Conservation (phyloP, 2,113 vertebrate species). For the Deroptyus accipitrinus region DNA sequence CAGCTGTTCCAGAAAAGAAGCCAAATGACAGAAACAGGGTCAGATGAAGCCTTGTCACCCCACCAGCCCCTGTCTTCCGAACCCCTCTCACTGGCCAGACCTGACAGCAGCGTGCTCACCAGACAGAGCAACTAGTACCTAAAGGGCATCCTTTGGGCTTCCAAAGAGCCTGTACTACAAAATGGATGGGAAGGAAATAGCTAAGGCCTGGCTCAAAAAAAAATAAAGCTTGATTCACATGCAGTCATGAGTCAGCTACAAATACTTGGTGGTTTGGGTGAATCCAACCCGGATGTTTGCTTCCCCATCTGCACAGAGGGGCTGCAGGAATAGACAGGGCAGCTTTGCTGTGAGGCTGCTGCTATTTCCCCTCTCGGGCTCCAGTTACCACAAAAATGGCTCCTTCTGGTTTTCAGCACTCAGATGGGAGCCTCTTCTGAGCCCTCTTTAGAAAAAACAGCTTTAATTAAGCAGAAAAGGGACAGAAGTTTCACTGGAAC, state of each 20-base stretch:
- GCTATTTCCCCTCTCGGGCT: neutral
- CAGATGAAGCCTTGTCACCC: neutral
- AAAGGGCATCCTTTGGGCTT: neutral
- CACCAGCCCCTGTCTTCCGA: rapidly evolving
- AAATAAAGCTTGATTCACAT: neutral
- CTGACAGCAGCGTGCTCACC: rapidly evolving
- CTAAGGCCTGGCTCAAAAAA: neutral
- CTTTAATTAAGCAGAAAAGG: neutral
- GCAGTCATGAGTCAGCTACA: neutral
- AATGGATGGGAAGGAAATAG: rapidly evolving
- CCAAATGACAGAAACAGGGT: neutral
- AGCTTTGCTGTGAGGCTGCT: neutral
- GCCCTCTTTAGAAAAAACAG: neutral
- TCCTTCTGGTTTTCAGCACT: neutral
- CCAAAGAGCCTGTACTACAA: neutral
- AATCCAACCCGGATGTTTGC: neutral
- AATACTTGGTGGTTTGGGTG: neutral
- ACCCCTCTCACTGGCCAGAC: neutral
- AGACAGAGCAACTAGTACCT: neutral
- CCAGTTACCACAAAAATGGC: neutral
- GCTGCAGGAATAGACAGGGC: neutral
- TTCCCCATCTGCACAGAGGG: neutral
- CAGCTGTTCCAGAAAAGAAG: neutral
- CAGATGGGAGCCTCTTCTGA: neutral
- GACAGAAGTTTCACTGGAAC: neutral